Evolutionary conservation across 2,113 vertebrate genomes (phyloP).

Genomic region (Cyphomyrus plagiostoma): DNA sequence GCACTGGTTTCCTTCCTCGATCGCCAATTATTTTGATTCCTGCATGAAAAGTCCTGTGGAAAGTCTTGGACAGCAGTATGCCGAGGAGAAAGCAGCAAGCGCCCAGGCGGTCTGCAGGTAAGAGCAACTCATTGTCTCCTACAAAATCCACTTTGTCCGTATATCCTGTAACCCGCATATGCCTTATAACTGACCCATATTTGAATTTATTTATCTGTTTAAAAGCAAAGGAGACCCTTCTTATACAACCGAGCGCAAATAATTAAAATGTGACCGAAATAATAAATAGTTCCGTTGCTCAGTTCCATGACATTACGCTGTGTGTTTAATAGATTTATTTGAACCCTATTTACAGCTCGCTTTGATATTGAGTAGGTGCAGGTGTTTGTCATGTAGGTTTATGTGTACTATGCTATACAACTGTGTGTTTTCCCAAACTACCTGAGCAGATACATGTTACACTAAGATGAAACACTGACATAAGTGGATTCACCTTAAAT

Average conservation of each 20-base stretch:
- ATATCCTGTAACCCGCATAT: not conserved
- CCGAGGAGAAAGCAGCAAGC: slow-evolving; percentile 95
- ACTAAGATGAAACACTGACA: not conserved
- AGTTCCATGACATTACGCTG: not conserved
- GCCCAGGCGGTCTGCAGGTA: slow-evolving; percentile 90
- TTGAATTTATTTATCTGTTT: no score
- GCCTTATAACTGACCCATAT: not conserved
- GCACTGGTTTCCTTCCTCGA: slow-evolving; percentile 41
- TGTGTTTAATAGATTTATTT: not conserved
- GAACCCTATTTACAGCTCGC: not conserved
- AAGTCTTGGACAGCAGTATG: slow-evolving; percentile 78
- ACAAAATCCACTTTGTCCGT: not conserved
- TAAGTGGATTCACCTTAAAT: not conserved
- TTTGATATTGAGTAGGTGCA: not conserved
- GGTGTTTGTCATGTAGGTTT: not conserved
- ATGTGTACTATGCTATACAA: not conserved
- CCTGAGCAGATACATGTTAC: not conserved
- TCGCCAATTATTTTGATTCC: slow-evolving; percentile 55
- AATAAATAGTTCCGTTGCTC: not conserved
- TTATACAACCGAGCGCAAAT: not conserved
- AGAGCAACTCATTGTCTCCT: slow-evolving; percentile 32
- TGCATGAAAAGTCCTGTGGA: slow-evolving; percentile 81
- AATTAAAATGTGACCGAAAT: not conserved
- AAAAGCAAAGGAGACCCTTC: not conserved
- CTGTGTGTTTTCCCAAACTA: not conserved